These are phyloP conservation scores for Schizothorax lantsangensis DNA, from an alignment of 2,797 vertebrate genomes.

Conservation along the genomic window DNA sequence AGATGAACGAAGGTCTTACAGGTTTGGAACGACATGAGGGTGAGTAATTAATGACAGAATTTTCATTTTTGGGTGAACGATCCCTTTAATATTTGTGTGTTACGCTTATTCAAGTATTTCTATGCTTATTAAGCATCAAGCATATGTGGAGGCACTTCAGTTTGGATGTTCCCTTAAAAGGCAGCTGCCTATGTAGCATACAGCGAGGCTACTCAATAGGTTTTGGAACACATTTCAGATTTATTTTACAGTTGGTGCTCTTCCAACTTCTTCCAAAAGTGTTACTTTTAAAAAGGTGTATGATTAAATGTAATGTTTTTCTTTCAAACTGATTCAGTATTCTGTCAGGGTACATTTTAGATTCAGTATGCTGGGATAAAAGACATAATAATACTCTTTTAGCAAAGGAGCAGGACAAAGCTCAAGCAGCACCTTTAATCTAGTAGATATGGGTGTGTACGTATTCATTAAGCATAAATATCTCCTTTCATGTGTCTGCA, in stretches of 20 bases:
- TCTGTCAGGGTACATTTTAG: not conserved
- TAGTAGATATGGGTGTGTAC: slow-evolving; percentile 12
- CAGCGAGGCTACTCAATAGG: not conserved
- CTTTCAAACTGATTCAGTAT: not conserved
- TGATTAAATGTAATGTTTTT: not conserved
- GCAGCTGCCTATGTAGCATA: not conserved
- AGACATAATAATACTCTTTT: slow-evolving; percentile 4
- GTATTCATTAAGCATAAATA: slow-evolving; percentile 19
- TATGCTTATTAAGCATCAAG: not conserved
- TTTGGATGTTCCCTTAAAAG: not conserved
- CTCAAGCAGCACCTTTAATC: not conserved
- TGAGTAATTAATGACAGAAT: no score
- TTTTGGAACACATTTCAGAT: not conserved
- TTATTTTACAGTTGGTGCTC: not conserved
- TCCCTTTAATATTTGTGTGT: not conserved
- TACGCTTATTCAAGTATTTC: no score
- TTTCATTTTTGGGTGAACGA: not conserved
- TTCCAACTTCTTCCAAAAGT: not conserved
- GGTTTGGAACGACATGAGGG: no score
- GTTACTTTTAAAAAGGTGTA: not conserved
- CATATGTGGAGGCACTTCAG: not conserved
- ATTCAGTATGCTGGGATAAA: not conserved
- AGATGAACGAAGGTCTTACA: no score
- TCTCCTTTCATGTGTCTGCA: slow-evolving; percentile 17
- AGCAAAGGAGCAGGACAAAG: slow-evolving; percentile 10